These are phyloP conservation scores for Tenualosa thibaudeaui DNA, from an alignment of 2,797 vertebrate species.

Conservation along the genomic window DNA sequence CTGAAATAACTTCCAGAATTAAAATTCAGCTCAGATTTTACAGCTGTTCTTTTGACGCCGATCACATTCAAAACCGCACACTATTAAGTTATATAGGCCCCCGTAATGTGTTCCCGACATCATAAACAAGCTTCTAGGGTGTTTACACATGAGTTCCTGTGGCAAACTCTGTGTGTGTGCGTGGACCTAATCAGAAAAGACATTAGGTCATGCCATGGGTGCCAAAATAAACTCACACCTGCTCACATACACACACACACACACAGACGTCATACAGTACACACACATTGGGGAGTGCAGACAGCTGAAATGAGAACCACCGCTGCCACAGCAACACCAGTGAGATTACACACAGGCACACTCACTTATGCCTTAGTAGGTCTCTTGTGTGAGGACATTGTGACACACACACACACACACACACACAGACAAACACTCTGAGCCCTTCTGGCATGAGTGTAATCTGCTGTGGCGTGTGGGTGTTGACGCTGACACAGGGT, in stretches of 20 bases:
- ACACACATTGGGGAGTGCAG: neutral
- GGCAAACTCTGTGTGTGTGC: constrained; percentile 20
- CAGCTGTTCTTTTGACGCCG: constrained; percentile 8
- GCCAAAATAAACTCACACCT: constrained; percentile 29
- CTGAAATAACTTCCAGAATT: constrained; percentile 7
- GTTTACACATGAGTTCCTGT: constrained; percentile 13
- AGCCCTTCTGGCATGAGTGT: constrained; percentile 55
- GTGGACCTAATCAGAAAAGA: neutral
- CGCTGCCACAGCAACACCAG: neutral
- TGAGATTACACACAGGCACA: neutral
- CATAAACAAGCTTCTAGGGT: neutral
- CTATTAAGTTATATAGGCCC: constrained; percentile 16
- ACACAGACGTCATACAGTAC: neutral
- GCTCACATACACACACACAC: neutral
- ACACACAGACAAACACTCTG: constrained; percentile 25
- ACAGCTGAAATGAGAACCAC: constrained; percentile 12
- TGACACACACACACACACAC: neutral
- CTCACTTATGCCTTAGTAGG: constrained; percentile 7
- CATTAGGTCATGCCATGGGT: constrained; percentile 29
- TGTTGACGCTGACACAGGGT: constrained; percentile 60
- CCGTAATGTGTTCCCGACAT: neutral
- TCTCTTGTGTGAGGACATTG: constrained; percentile 12
- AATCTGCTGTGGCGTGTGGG: constrained; percentile 37
- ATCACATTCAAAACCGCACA: neutral
- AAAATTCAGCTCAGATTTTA: constrained; percentile 13